A percentile compares a stretch with the other conserved stretches of the same genome.
phyloP scores from a whole-genome alignment of 2,113 vertebrate species.

The Tapirus terrestris region DNA sequence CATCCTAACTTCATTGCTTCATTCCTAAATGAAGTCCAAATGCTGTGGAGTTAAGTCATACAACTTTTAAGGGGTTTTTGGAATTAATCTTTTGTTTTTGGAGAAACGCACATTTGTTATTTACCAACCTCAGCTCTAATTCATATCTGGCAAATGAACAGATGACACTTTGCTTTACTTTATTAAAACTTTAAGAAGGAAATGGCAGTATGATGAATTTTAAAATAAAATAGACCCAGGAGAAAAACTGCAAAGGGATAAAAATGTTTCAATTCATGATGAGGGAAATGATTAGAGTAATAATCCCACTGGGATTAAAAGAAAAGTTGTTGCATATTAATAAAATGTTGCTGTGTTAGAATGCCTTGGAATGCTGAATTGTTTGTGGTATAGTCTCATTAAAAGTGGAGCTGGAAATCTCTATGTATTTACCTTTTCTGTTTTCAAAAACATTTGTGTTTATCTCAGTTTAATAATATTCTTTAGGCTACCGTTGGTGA shows the following conservation, averaged over 20 bases:
- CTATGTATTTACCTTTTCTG: background rate
- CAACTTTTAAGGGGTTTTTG: background rate
- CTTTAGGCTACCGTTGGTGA: background rate
- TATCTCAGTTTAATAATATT: background rate
- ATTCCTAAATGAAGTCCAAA: background rate
- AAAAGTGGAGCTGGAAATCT: background rate
- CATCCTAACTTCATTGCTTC: background rate
- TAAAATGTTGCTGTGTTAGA: background rate
- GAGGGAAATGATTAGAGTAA: constrained; percentile 14
- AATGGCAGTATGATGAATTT: constrained; percentile 18
- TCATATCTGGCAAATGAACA: constrained; percentile 7
- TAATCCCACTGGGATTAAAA: constrained; percentile 22
- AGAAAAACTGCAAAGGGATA: constrained; percentile 37
- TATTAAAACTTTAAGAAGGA: constrained; percentile 29
- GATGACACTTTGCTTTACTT: constrained; percentile 32
- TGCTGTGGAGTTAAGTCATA: background rate
- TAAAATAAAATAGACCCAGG: constrained; percentile 54
- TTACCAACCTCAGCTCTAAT: background rate
- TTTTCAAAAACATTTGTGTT: constrained; percentile 35
- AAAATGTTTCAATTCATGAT: constrained; percentile 60
- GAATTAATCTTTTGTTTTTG: constrained; percentile 33
- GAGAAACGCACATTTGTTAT: background rate
- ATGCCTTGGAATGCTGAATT: background rate
- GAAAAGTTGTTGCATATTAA: constrained; percentile 2
- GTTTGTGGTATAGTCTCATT: background rate